Conservation (phyloP, 2,888 invertebrate species). For the Beris chalybata region DNA sequence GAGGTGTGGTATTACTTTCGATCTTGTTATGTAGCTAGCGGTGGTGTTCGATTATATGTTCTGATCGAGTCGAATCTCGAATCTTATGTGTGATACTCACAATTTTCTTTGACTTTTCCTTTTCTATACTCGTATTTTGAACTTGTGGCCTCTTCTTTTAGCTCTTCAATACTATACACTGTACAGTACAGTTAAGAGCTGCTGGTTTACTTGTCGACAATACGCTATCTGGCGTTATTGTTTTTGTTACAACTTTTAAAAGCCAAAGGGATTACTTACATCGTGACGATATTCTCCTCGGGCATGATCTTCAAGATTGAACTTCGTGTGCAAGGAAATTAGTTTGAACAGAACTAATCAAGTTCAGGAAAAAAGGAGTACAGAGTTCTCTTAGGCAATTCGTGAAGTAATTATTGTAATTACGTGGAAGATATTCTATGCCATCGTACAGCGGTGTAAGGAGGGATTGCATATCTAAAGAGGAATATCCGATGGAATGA, state of each 20-base stretch:
- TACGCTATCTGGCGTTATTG: background rate
- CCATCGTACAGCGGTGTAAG: background rate
- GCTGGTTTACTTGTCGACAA: slow-evolving; percentile 11
- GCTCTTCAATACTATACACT: slow-evolving; percentile 18
- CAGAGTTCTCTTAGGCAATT: slow-evolving; percentile 31
- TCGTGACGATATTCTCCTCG: slow-evolving; percentile 33
- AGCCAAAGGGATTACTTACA: slow-evolving; percentile 21
- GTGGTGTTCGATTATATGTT: slow-evolving; percentile 39
- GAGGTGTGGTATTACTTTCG: slow-evolving; percentile 39
- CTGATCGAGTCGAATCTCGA: slow-evolving; percentile 18
- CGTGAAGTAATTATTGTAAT: slow-evolving; percentile 40
- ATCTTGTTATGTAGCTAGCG: slow-evolving; percentile 34
- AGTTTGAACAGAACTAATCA: slow-evolving; percentile 39
- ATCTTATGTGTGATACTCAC: slow-evolving; percentile 24
- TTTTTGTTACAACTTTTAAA: background rate
- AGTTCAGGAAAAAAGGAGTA: slow-evolving; percentile 33
- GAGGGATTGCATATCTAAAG: background rate
- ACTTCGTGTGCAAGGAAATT: slow-evolving; percentile 40
- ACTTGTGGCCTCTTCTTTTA: slow-evolving; percentile 3
- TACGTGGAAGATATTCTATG: slow-evolving; percentile 28
- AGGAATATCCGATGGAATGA: background rate
- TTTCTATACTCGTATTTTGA: slow-evolving; percentile 12
- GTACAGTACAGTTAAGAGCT: slow-evolving; percentile 7
- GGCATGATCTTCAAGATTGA: slow-evolving; percentile 33
- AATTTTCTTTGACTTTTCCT: slow-evolving; percentile 15